These are phyloP conservation scores for Lipophrys pholis DNA, from an alignment of 2,113 vertebrate species.

Conservation along the genomic window DNA sequence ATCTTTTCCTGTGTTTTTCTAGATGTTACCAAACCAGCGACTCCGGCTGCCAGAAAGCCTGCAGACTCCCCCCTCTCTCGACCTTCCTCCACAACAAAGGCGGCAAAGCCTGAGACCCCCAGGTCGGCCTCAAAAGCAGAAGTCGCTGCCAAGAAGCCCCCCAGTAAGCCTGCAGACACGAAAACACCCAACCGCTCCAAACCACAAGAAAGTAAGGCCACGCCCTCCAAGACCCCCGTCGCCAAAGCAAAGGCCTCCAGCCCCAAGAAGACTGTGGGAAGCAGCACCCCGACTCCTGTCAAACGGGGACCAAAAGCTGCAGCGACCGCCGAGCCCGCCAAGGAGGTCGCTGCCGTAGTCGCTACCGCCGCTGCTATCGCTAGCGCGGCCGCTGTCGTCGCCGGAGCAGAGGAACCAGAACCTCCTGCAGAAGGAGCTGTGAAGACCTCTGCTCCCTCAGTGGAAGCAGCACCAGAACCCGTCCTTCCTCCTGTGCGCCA, in stretches of 20 bases:
- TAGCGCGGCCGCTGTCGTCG: constrained; percentile 46
- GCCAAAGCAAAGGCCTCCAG: constrained; percentile 76
- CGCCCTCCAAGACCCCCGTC: constrained; percentile 59
- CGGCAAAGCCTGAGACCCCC: constrained; percentile 75
- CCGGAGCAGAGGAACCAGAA: constrained; percentile 29
- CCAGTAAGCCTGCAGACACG: constrained; percentile 66
- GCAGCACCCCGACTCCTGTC: constrained; percentile 81
- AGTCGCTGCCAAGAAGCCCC: constrained; percentile 68
- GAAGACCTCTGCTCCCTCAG: not conserved
- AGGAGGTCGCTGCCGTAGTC: constrained; percentile 47
- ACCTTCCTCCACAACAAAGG: constrained; percentile 66
- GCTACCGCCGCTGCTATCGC: constrained; percentile 51
- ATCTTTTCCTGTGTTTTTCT: constrained; percentile 31
- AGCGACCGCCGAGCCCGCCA: constrained; percentile 32
- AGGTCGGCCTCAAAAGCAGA: constrained; percentile 75
- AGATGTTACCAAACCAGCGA: constrained; percentile 81
- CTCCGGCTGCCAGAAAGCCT: constrained; percentile 75
- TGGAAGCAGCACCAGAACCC: not conserved
- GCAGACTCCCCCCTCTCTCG: constrained; percentile 72
- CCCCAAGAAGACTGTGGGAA: constrained; percentile 82
- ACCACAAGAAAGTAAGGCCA: constrained; percentile 72
- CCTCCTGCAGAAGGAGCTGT: not conserved
- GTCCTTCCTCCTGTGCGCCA: not conserved
- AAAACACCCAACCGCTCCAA: constrained; percentile 76
- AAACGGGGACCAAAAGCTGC: constrained; percentile 78